These are phyloP conservation scores for Eulacestoma nigropectus DNA, from an alignment of 2,113 vertebrate genomes.

Conservation along the genomic window DNA sequence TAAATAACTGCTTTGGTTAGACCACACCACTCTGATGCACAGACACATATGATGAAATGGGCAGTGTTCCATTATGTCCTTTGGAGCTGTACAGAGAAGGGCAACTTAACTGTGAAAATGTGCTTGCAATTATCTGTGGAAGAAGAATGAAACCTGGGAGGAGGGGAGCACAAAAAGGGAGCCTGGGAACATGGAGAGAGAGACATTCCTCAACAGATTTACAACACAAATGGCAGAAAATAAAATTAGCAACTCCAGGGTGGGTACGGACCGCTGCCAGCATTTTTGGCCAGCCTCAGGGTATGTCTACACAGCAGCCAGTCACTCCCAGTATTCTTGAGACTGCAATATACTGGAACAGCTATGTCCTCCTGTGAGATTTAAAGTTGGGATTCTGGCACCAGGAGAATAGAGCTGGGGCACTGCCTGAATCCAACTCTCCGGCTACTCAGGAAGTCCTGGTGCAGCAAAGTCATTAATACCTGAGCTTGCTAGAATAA, in stretches of 20 bases:
- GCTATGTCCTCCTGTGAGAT: background rate
- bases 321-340: conserved; percentile 9
- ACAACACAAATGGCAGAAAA: conserved; percentile 63
- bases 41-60: background rate
- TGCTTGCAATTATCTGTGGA: conserved; percentile 60
- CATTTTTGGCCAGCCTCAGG: conserved; percentile 25
- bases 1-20: background rate
- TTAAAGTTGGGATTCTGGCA: background rate
- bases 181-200: conserved; percentile 55
- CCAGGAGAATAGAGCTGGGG: background rate
- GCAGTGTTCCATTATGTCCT: background rate
- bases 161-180: conserved; percentile 37
- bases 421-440: background rate
- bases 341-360: background rate
- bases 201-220: conserved; percentile 53
- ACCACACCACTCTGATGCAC: background rate
- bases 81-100: background rate
- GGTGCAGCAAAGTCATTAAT: background rate
- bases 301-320: conserved; percentile 10
- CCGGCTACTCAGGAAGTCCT: background rate
- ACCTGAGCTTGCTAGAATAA: background rate
- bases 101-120: conserved; percentile 50
- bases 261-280: conserved; percentile 34
- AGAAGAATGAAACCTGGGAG: conserved; percentile 66
- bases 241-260: conserved; percentile 57